Conservation (phyloP, 2,113 vertebrate genomes). For the Circaetus cinerascens region DNA sequence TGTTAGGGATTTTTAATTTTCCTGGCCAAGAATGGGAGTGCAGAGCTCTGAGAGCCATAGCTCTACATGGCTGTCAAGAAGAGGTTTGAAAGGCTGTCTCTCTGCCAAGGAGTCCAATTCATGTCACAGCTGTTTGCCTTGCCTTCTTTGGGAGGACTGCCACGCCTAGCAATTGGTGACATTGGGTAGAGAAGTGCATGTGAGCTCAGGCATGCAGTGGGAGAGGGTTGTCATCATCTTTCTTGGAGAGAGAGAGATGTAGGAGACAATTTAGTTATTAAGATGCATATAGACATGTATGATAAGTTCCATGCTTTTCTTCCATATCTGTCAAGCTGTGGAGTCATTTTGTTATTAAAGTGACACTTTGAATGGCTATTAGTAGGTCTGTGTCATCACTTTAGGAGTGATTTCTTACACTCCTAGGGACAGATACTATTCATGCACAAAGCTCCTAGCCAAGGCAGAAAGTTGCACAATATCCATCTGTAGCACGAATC, state of each 20-base stretch:
- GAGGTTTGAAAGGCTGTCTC: background rate
- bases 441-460: background rate
- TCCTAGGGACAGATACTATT: background rate
- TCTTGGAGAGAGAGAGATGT: background rate
- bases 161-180: background rate
- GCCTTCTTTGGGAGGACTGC: background rate
- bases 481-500: background rate
- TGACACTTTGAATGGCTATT: background rate
- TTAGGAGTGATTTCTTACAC: background rate
- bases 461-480: background rate
- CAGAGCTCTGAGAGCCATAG: background rate
- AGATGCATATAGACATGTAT: background rate
- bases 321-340: background rate
- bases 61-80: background rate
- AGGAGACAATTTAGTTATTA: background rate
- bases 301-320: background rate
- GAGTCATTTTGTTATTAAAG: background rate
- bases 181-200: background rate
- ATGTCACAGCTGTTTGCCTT: background rate
- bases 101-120: background rate
- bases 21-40: background rate
- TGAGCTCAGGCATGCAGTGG: background rate
- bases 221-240: background rate
- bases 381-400: background rate
- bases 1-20: background rate